Evolutionary conservation across 2,888 invertebrate species (phyloP), one percentile per base, ranked within the genome.

Genomic region (Leucophora obtusa): DNA sequence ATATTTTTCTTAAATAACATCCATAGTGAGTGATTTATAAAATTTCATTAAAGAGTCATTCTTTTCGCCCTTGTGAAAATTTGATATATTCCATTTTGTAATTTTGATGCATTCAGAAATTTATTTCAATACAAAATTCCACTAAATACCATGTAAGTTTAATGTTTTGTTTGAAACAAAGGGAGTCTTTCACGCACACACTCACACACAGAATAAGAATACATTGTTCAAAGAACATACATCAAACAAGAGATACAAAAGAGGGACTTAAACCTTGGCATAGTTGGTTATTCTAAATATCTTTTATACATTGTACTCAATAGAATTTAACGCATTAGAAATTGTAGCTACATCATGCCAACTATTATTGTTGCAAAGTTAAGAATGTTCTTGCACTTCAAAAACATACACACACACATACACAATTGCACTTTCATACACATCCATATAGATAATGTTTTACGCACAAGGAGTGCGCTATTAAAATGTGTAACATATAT

Each of bases 231-330:
- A 43, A 28, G 9, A 33, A 54, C 17, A 18, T 74, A 17, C 24
- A 74, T 59, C 59, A 66, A 53, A 15, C 54, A 72, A 63, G 47
- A 8, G 15, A 62, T 24, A 62, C 21, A 62, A 60, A 66, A 68
- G 35, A 50, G 50, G 35, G 54, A 33, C 18, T 59, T 47, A 38
- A 69, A 33, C 63, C 60, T 28, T 65, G 63, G 53, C 76, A 70
- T 59, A 77, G 58, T 53, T 58, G 47, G 5, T 17, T 53, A 24
- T 28, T 24, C 43, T 7, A 47, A 47, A 14, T n/a, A 38, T 47
- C 43, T 47, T 14, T 0, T n/a, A 11, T 11, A 28, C 28, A 6
- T 38, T 38, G 11, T 11, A 10, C n/a, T 47, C n/a, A n/a, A n/a
- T 47, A 47, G 43, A 47, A n/a, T 47, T 47, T 47, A n/a, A 47